A percentile compares a stretch with the other conserved stretches of the same genome.
phyloP scores from a whole-genome alignment of 2,888 invertebrate genomes.

The Eumerus sabulonum region DNA sequence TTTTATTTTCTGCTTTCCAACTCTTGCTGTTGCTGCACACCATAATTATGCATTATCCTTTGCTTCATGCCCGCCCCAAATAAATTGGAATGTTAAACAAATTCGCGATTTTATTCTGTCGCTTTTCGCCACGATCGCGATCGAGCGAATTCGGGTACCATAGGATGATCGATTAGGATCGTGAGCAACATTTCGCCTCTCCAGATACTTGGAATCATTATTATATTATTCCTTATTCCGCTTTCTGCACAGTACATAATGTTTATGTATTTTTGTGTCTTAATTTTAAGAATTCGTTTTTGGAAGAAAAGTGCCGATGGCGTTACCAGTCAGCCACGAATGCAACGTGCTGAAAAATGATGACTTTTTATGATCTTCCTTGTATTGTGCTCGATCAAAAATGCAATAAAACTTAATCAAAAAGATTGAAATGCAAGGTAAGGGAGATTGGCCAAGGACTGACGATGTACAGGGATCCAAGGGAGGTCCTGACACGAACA shows the following conservation, averaged over 20 bases:
- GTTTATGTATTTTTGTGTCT: constrained; percentile 49
- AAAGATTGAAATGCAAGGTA: constrained; percentile 34
- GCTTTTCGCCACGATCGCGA: not conserved
- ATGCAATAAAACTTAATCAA: constrained; percentile 59
- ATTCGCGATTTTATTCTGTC: constrained; percentile 38
- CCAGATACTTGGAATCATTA: constrained; percentile 30
- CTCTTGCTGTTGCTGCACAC: constrained; percentile 14
- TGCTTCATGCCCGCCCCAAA: constrained; percentile 44
- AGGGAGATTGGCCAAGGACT: not conserved
- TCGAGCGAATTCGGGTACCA: constrained; percentile 15
- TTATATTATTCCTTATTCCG: too few relatives aligned
- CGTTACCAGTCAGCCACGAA: constrained; percentile 18
- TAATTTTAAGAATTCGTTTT: constrained; percentile 37
- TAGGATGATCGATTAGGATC: constrained; percentile 64
- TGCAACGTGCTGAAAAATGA: constrained; percentile 57
- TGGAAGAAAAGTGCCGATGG: constrained; percentile 24
- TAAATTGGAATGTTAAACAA: constrained; percentile 67
- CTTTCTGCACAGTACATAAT: constrained; percentile 14
- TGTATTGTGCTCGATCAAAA: constrained; percentile 59
- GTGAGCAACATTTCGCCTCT: constrained; percentile 46
- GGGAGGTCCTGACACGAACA: not conserved
- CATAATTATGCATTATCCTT: constrained; percentile 59
- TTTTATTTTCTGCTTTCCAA: not conserved
- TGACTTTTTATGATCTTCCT: constrained; percentile 48
- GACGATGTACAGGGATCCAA: not conserved